Conservation (phyloP, 37 sponge, comb jelly and placozoan genomes). For the Halisarca cf. caerulea region DNA sequence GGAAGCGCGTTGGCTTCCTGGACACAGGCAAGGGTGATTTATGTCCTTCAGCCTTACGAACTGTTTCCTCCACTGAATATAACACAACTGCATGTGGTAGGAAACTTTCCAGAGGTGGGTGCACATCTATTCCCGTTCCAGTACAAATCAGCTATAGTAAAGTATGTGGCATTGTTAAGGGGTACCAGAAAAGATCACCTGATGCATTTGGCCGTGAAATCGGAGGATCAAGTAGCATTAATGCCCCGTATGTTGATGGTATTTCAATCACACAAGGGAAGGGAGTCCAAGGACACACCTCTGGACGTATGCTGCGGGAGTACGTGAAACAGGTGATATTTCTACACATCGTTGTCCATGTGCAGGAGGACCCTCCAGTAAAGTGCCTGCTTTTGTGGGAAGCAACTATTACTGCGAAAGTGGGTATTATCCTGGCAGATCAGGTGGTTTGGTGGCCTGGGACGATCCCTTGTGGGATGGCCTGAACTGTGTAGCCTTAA, state of each 20-base stretch:
- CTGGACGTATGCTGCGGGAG: neutral
- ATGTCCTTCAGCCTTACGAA: neutral
- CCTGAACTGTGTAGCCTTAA: neutral
- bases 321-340: neutral
- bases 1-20: too few relatives aligned
- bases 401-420: neutral
- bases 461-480: slow-evolving; percentile 10
- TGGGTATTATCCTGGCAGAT: neutral
- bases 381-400: neutral
- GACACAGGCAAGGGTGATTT: too few relatives aligned
- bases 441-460: neutral
- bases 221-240: too few relatives aligned
- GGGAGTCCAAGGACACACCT: neutral
- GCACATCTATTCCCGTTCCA: neutral
- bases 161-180: neutral
- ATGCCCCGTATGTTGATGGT: neutral
- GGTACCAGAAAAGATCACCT: neutral
- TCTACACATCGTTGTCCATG: neutral
- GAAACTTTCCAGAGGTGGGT: neutral
- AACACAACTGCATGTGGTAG: neutral
- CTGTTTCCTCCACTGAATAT: neutral
- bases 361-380: neutral
- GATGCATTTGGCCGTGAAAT: neutral
- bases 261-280: neutral
- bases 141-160: neutral